Conservation (phyloP, 2,888 invertebrate species). For the Drosophila kanekoi region DNA sequence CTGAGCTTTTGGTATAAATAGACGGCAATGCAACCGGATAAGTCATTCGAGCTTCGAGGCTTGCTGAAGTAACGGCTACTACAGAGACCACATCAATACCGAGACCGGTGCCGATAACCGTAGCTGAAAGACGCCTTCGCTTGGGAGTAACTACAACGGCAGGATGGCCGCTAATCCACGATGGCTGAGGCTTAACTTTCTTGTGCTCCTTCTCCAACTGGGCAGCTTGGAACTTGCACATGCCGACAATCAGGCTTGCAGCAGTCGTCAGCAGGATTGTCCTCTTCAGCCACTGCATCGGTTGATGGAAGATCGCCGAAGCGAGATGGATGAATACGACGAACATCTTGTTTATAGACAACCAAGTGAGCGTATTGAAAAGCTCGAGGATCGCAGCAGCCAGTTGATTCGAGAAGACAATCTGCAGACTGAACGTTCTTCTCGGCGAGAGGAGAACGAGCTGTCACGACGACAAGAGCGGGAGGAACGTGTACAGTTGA, state of each 20-base stretch:
- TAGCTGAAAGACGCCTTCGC: slow-evolving; percentile 4
- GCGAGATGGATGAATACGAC: slow-evolving; percentile 58
- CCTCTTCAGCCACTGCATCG: slow-evolving; percentile 1
- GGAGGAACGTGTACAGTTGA: neutral
- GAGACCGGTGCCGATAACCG: neutral
- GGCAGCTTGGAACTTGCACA: slow-evolving; percentile 15
- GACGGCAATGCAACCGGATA: neutral
- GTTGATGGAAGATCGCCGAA: slow-evolving; percentile 19
- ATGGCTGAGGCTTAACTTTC: slow-evolving; percentile 54
- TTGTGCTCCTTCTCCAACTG: slow-evolving; percentile 42
- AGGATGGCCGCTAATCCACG: slow-evolving; percentile 47
- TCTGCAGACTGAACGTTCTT: slow-evolving; percentile 2
- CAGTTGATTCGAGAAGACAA: slow-evolving; percentile 1
- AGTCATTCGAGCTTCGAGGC: slow-evolving; percentile 51
- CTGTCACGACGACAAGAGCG: neutral
- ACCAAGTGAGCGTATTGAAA: slow-evolving; percentile 1
- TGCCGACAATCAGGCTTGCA: slow-evolving; percentile 29
- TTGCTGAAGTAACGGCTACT: slow-evolving; percentile 30
- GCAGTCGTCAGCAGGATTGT: slow-evolving; percentile 23
- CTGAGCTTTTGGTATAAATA: slow-evolving; percentile 38
- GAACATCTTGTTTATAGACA: slow-evolving; percentile 72
- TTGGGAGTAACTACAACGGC: slow-evolving; percentile 8
- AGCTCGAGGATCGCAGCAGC: neutral
- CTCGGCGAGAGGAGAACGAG: neutral
- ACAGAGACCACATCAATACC: slow-evolving; percentile 1